Evolutionary conservation across 2,797 vertebrate genomes (phyloP).

Genomic region (Eospalax fontanierii): DNA sequence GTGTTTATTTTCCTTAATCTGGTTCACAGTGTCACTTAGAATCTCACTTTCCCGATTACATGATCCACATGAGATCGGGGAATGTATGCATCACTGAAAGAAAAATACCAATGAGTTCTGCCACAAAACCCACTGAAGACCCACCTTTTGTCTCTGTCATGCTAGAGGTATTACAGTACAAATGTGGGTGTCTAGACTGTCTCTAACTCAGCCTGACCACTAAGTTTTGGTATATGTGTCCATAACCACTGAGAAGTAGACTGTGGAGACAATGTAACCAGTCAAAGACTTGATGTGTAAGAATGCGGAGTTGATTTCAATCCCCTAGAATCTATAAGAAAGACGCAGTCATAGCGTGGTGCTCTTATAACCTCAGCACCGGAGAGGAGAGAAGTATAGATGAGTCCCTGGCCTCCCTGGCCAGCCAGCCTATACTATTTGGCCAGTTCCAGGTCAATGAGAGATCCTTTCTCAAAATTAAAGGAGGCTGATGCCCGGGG

Average conservation of each 20-base stretch:
- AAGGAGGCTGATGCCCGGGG: background rate
- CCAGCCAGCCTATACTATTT: background rate
- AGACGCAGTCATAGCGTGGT: background rate
- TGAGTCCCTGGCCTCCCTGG: background rate
- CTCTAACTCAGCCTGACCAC: background rate
- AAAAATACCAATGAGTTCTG: background rate
- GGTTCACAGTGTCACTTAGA: background rate
- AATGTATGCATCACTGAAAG: background rate
- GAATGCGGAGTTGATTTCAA: background rate
- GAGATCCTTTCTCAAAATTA: background rate
- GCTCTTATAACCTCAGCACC: background rate
- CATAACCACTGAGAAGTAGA: background rate
- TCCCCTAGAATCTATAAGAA: background rate
- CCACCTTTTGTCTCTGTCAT: no score
- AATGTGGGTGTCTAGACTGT: background rate
- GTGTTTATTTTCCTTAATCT: background rate
- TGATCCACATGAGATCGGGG: background rate
- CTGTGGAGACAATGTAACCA: background rate
- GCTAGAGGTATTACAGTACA: background rate
- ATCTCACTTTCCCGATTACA: background rate
- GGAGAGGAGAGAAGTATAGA: background rate
- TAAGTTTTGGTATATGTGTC: background rate
- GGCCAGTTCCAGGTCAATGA: background rate
- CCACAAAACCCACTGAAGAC: accelerated
- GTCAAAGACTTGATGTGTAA: background rate